phyloP scores from a whole-genome alignment of 2,113 vertebrate genomes.

The Hemiprocne comata region DNA sequence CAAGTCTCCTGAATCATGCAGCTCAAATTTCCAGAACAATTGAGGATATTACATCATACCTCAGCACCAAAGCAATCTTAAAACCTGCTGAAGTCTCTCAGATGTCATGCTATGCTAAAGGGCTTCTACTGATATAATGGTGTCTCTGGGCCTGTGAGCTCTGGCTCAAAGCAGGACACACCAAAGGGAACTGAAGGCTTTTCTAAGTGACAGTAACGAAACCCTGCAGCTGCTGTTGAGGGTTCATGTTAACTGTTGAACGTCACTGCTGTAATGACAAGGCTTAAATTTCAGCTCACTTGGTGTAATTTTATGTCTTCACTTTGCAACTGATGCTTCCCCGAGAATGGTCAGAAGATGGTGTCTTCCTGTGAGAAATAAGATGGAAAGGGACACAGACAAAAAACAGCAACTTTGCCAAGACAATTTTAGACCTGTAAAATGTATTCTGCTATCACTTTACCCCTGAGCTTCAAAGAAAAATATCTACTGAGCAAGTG shows the following conservation, averaged over 20 bases:
- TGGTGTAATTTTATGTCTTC: conserved; percentile 77
- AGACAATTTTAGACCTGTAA: conserved; percentile 51
- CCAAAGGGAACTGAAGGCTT: background rate
- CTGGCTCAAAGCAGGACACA: background rate
- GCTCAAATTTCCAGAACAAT: conserved; percentile 23
- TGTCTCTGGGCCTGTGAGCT: background rate
- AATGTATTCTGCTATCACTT: conserved; percentile 45
- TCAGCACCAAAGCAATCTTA: background rate
- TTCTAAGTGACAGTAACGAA: conserved; percentile 29
- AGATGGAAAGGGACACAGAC: background rate
- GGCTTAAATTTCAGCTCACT: conserved; percentile 85
- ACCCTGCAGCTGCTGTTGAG: conserved; percentile 63
- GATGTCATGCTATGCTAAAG: background rate
- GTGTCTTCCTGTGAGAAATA: background rate
- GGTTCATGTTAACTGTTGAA: background rate
- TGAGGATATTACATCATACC: conserved; percentile 50
- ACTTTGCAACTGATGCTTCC: background rate
- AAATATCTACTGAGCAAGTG: conserved; percentile 31
- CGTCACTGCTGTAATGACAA: conserved; percentile 43
- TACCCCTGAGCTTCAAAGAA: conserved; percentile 8
- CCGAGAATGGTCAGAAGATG: background rate
- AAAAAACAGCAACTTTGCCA: background rate
- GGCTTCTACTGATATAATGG: background rate
- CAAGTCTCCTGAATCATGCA: conserved; percentile 14
- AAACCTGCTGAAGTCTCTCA: conserved; percentile 4